Conservation (phyloP, 2,797 vertebrate genomes). For the Molossus molossus region DNA sequence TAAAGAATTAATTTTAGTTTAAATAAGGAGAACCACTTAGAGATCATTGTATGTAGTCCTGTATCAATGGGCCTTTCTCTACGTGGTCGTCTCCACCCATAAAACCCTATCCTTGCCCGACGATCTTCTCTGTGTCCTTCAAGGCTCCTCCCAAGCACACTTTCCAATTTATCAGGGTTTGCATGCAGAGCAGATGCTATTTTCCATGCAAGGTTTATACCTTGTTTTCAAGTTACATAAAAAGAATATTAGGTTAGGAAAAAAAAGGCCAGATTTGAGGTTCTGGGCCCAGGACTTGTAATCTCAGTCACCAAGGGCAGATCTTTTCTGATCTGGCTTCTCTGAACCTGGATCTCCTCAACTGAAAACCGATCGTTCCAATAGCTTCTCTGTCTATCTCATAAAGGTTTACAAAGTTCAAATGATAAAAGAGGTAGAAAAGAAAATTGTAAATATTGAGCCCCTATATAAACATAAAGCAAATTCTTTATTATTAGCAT, state of each 20-base stretch:
- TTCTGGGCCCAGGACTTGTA: conserved; percentile 1
- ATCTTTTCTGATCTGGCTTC: not conserved
- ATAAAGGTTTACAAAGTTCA: conserved; percentile 35
- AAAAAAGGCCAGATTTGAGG: conserved; percentile 65
- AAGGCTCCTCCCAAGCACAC: not conserved
- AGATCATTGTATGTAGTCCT: not conserved
- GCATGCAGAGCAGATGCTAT: conserved; percentile 21
- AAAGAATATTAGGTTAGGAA: not conserved
- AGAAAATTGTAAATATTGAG: not conserved
- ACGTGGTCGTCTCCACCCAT: not conserved
- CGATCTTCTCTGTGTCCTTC: conserved; percentile 20
- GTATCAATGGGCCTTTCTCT: not conserved
- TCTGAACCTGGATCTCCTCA: conserved; percentile 28
- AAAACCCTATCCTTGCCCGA: not conserved
- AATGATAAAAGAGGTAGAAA: not conserved
- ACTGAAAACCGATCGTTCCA: not conserved
- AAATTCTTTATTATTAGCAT: conserved; percentile 13
- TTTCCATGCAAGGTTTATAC: conserved; percentile 64
- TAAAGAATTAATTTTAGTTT: conserved; percentile 8
- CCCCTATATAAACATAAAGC: not conserved
- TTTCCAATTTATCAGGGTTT: conserved; percentile 35
- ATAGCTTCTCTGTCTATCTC: not conserved
- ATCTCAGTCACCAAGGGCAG: not conserved
- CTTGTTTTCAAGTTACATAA: conserved; percentile 48
- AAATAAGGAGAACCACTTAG: not conserved